Conservation (phyloP, 2,888 invertebrate genomes). For the Sinodicranocentrus sp. region DNA sequence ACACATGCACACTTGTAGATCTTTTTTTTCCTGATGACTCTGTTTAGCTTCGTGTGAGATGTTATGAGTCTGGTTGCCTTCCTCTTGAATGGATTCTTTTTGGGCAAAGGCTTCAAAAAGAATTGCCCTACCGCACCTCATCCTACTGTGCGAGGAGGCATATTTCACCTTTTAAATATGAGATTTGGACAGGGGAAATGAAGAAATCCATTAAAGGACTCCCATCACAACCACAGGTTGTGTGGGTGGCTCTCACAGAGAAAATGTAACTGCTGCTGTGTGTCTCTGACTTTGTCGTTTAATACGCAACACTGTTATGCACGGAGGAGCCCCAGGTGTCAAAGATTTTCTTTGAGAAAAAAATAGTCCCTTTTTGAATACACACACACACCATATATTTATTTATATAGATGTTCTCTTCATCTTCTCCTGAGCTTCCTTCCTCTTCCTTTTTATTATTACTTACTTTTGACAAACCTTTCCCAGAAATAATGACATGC, state of each 20-base stretch:
- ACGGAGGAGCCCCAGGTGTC: conserved; percentile 65
- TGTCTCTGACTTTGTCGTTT: background rate
- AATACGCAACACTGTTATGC: conserved; percentile 6
- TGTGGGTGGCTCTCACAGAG: conserved; percentile 55
- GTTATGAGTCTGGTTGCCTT: conserved; percentile 31
- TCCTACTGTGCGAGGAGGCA: conserved; percentile 72
- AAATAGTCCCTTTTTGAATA: conserved; percentile 46
- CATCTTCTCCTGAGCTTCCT: conserved; percentile 32
- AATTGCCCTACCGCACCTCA: conserved; percentile 66
- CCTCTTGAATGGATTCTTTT: conserved; percentile 57
- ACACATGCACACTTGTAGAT: conserved; percentile 52
- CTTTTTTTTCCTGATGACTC: conserved; percentile 63
- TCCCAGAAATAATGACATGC: conserved; percentile 67
- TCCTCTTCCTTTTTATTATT: conserved; percentile 59
- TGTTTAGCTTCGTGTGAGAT: conserved; percentile 68
- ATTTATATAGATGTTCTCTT: background rate
- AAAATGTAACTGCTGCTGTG: background rate
- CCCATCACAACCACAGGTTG: conserved; percentile 72
- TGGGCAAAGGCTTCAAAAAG: conserved; percentile 38
- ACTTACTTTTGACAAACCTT: conserved; percentile 65
- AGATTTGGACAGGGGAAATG: conserved; percentile 74
- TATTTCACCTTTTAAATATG: conserved; percentile 72
- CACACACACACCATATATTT: background rate
- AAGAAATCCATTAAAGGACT: conserved; percentile 74
- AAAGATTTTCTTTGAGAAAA: conserved; percentile 61